A percentile compares a stretch with the other conserved stretches of the same genome.
Evolutionary conservation across 2,888 invertebrate genomes (phyloP).

Genomic region (Arctia plantaginis): DNA sequence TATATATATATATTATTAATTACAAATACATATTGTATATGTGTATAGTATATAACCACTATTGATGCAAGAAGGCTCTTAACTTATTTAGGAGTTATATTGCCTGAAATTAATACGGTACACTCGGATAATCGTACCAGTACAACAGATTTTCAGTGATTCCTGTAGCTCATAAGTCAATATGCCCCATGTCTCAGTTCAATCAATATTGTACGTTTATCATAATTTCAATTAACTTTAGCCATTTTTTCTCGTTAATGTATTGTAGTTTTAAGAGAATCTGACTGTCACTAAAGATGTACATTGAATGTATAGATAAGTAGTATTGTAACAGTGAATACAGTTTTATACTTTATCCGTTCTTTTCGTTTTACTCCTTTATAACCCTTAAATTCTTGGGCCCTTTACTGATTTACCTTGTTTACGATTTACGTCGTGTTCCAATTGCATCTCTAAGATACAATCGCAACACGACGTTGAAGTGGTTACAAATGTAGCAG

Average conservation of each 20-base stretch:
- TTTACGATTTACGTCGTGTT: too few species aligned
- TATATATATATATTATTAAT: neutral
- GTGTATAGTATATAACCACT: too few species aligned
- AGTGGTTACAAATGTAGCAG: too few species aligned
- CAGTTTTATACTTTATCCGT: neutral
- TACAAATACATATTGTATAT: neutral
- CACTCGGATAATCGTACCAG: too few species aligned
- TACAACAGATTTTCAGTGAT: too few species aligned
- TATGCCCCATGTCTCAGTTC: neutral
- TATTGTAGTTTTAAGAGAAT: slow-evolving; percentile 1
- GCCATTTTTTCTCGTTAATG: neutral
- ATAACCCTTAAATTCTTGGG: neutral
- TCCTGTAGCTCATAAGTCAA: too few species aligned
- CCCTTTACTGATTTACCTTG: neutral
- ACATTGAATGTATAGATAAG: slow-evolving; percentile 17
- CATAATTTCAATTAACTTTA: neutral
- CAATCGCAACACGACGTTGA: too few species aligned
- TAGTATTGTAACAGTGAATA: neutral
- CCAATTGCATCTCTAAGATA: too few species aligned
- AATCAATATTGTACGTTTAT: neutral
- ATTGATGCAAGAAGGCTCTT: too few species aligned
- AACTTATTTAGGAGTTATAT: neutral
- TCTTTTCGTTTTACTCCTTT: neutral
- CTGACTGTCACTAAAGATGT: neutral
- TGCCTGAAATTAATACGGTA: neutral